A percentile compares a stretch with the other conserved stretches of the same genome.
Evolutionary conservation across 2,113 vertebrate genomes (phyloP).

Genomic region (Alectura lathami): DNA sequence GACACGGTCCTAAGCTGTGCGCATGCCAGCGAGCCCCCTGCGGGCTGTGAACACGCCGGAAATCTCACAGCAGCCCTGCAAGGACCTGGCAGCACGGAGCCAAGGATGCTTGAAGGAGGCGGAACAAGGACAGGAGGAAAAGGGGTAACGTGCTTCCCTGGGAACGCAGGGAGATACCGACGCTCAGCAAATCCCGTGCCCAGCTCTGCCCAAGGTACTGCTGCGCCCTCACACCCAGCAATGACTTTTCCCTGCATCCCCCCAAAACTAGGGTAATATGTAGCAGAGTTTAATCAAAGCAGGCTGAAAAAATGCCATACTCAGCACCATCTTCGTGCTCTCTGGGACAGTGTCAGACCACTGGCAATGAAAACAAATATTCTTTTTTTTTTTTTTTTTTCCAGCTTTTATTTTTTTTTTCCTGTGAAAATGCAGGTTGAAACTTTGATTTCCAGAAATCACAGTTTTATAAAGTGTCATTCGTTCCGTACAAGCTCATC

Average conservation of each 20-base stretch:
- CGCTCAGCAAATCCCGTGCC: not conserved
- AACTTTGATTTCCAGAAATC: not conserved
- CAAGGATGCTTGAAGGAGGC: not conserved
- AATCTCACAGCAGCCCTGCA: not conserved
- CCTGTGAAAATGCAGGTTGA: constrained; percentile 44
- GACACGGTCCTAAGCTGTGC: not conserved
- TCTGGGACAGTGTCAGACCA: not conserved
- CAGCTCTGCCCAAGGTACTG: not conserved
- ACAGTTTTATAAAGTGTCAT: constrained; percentile 62
- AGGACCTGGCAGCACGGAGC: not conserved
- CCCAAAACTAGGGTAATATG: fast-evolving
- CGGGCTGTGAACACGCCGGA: not conserved
- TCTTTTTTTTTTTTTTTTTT: not conserved
- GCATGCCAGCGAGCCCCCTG: not conserved
- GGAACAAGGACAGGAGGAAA: not conserved
- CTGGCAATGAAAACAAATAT: fast-evolving
- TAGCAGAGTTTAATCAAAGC: not conserved
- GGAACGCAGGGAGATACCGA: not conserved
- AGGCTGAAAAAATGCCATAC: not conserved
- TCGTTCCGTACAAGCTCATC: not conserved
- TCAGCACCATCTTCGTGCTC: not conserved
- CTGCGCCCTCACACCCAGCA: not conserved
- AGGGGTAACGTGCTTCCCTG: not conserved
- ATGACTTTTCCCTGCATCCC: not conserved
- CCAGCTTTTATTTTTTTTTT: not conserved